Conservation (phyloP, 2,113 vertebrate genomes). For the Sinocyclocheilus rhinocerous region DNA sequence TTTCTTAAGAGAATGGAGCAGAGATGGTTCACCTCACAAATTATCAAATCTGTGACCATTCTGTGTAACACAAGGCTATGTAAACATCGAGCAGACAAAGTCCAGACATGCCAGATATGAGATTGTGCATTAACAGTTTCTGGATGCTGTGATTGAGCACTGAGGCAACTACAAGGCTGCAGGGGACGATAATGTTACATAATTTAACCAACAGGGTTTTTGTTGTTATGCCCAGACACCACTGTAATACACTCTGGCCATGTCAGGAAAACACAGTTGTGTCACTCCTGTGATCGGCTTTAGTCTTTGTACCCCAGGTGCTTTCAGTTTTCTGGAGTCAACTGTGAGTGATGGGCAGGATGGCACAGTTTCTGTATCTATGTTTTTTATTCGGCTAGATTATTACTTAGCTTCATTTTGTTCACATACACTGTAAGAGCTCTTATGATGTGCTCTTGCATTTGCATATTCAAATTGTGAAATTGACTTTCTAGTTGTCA, state of each 20-base stretch:
- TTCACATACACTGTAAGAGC: not conserved
- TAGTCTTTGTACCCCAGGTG: not conserved
- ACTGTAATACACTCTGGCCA: not conserved
- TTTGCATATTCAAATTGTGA: not conserved
- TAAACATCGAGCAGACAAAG: constrained; percentile 37
- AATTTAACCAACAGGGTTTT: not conserved
- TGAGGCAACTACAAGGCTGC: constrained; percentile 2
- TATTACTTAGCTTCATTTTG: not conserved
- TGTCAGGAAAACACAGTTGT: not conserved
- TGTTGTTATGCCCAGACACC: not conserved
- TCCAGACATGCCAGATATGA: constrained; percentile 31
- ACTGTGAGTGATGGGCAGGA: not conserved
- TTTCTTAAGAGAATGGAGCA: not conserved
- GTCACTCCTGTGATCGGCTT: not conserved
- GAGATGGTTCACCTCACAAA: constrained; percentile 14
- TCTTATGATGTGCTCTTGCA: not conserved
- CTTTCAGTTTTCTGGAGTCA: not conserved
- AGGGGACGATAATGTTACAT: not conserved
- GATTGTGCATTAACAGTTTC: not conserved
- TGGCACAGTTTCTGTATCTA: not conserved
- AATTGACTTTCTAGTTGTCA: not conserved
- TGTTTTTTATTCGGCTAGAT: not conserved
- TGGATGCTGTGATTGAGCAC: constrained; percentile 18
- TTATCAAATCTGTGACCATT: not conserved
- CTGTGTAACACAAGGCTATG: constrained; percentile 4